Conservation (phyloP, 2,888 invertebrate species). For the Sarcophaga carnaria region DNA sequence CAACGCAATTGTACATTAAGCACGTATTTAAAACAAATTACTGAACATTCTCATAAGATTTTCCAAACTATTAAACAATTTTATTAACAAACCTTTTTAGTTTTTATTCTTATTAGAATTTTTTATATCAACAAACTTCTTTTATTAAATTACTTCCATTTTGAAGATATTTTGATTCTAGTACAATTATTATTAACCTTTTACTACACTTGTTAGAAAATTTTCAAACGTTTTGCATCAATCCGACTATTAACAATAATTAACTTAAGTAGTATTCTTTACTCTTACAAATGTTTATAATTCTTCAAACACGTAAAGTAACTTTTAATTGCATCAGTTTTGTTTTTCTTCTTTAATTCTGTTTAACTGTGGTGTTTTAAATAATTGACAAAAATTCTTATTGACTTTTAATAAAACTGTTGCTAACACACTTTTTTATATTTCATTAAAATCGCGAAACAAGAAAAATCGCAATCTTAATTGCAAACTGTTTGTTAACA, state of each 20-base stretch:
- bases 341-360: slow-evolving; percentile 4
- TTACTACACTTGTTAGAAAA: neutral
- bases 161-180: slow-evolving; percentile 3
- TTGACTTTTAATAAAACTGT: slow-evolving; percentile 7
- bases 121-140: neutral
- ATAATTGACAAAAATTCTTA: slow-evolving; percentile 17
- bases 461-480: too few relatives aligned
- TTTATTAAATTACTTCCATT: slow-evolving; percentile 22
- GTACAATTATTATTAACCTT: neutral
- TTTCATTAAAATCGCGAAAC: neutral
- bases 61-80: slow-evolving; percentile 4
- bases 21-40: slow-evolving; percentile 34
- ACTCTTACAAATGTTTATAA: neutral
- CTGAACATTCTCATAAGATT: slow-evolving; percentile 21
- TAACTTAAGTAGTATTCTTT: neutral
- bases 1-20: slow-evolving; percentile 43
- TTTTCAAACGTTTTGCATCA: neutral
- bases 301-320: slow-evolving; percentile 23
- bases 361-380: neutral
- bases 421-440: neutral
- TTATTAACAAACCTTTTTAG: neutral
- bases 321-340: slow-evolving; percentile 38
- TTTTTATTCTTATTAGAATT: neutral
- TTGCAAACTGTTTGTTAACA: too few relatives aligned
- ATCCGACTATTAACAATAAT: slow-evolving; percentile 12